Conservation (phyloP, 1,140 invertebrate species). For the Drosophila teissieri region DNA sequence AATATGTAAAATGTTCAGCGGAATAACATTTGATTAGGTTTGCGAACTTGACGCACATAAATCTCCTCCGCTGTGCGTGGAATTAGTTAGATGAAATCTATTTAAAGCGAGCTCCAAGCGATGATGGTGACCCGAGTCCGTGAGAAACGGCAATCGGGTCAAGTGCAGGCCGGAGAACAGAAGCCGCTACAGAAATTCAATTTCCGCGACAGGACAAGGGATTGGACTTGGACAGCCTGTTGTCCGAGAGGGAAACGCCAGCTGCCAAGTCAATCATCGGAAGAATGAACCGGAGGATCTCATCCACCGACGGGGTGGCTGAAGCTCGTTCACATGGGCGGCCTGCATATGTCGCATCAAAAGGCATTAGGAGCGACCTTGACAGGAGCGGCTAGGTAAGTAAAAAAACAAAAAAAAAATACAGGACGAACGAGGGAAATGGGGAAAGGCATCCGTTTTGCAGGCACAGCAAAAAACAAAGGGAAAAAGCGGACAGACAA, state of each 20-base stretch:
- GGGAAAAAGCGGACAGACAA: constrained; percentile 22
- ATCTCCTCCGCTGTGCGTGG: constrained; percentile 25
- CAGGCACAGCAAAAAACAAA: constrained; percentile 12
- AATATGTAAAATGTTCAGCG: no score
- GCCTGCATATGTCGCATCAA: constrained; percentile 45
- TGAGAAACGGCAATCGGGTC: constrained; percentile 47
- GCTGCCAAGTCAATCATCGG: constrained; percentile 36
- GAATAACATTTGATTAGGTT: neutral
- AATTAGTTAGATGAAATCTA: constrained; percentile 40
- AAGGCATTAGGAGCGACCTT: constrained; percentile 58
- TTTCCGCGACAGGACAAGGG: constrained; percentile 6
- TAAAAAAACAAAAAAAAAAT: constrained; percentile 12
- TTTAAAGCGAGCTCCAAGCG: constrained; percentile 31
- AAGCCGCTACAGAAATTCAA: constrained; percentile 2
- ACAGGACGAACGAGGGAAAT: constrained; percentile 6
- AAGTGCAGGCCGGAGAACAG: constrained; percentile 43
- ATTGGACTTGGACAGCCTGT: constrained; percentile 20
- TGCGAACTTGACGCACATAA: constrained; percentile 26
- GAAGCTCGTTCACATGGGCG: constrained; percentile 19
- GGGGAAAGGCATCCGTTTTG: constrained; percentile 19
- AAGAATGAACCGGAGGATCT: constrained; percentile 12
- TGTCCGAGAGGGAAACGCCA: constrained; percentile 19
- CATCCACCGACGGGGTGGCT: neutral
- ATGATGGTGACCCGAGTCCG: constrained; percentile 11
- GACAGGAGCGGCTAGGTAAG: constrained; percentile 22